Conservation (phyloP, 2,113 vertebrate genomes). For the Myotis yumanensis region DNA sequence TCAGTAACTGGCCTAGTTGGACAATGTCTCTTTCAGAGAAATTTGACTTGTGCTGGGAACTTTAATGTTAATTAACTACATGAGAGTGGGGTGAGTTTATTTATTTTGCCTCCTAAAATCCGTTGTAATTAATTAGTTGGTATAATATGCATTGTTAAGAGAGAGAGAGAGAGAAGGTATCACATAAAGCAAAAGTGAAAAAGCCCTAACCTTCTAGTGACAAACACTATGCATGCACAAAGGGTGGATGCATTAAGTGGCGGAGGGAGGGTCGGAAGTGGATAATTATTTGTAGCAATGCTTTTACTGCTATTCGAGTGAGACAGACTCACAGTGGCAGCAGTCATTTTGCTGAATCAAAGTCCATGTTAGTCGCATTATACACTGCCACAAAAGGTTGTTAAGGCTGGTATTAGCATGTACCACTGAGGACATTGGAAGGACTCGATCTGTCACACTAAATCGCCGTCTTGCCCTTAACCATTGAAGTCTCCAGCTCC, state of each 20-base stretch:
- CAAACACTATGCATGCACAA: conserved; percentile 78
- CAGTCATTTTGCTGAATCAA: conserved; percentile 93
- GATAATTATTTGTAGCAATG: conserved; percentile 90
- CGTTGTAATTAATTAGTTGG: conserved; percentile 72
- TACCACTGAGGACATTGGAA: conserved; percentile 94
- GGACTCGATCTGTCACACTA: conserved; percentile 97
- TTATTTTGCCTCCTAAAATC: conserved; percentile 72
- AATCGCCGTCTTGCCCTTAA: conserved; percentile 92
- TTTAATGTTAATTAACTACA: conserved; percentile 40
- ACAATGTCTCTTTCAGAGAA: conserved; percentile 63
- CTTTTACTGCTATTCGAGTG: conserved; percentile 85
- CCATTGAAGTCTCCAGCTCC: conserved; percentile 89
- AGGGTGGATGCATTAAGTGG: conserved; percentile 81
- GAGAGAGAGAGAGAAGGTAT: conserved; percentile 6
- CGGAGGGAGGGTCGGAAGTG: conserved; percentile 81
- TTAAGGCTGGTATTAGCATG: conserved; percentile 95
- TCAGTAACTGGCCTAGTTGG: conserved; percentile 18
- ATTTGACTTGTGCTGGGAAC: conserved; percentile 58
- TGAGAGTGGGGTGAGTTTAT: conserved; percentile 47
- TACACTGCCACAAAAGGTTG: conserved; percentile 89
- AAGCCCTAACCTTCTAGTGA: conserved; percentile 77
- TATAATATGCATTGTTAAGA: conserved; percentile 52
- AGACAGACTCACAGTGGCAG: conserved; percentile 91
- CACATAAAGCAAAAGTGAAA: conserved; percentile 74
- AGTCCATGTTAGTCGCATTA: conserved; percentile 90